Conservation (phyloP, 2,888 invertebrate species). For the Hoplodrina blanda region DNA sequence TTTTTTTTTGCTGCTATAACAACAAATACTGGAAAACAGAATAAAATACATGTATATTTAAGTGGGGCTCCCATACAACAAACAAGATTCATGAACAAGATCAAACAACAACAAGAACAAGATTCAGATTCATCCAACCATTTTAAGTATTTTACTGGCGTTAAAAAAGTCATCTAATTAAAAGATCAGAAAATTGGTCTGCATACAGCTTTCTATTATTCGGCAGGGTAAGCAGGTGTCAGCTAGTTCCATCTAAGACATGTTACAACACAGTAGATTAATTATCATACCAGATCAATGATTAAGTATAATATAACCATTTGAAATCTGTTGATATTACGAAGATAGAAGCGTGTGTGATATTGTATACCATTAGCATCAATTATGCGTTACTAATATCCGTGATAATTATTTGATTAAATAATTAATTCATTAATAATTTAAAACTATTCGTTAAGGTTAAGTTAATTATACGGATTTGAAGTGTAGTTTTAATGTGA, state of each 20-base stretch:
- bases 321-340: constrained; percentile 38
- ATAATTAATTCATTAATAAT: constrained; percentile 25
- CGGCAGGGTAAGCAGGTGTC: neutral
- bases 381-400: constrained; percentile 35
- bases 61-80: too few species aligned
- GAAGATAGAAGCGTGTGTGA: constrained; percentile 29
- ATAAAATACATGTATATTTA: too few species aligned
- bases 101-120: too few species aligned
- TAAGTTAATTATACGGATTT: constrained; percentile 7
- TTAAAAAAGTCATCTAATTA: too few species aligned
- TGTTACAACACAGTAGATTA: constrained; percentile 6
- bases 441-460: constrained; percentile 5
- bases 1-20: too few species aligned
- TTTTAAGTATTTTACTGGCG: too few species aligned
- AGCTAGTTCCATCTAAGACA: neutral
- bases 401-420: constrained; percentile 20
- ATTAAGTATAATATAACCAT: constrained; percentile 28
- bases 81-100: too few species aligned
- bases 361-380: constrained; percentile 39
- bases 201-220: neutral
- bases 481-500: neutral
- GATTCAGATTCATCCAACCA: too few species aligned
- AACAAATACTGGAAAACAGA: too few species aligned
- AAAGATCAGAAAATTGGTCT: too few species aligned
- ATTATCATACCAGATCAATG: constrained; percentile 12